Evolutionary conservation across 2,888 invertebrate genomes (phyloP), one percentile per base, ranked within the genome.

Genomic region (Drosophila flavopinicola): DNA sequence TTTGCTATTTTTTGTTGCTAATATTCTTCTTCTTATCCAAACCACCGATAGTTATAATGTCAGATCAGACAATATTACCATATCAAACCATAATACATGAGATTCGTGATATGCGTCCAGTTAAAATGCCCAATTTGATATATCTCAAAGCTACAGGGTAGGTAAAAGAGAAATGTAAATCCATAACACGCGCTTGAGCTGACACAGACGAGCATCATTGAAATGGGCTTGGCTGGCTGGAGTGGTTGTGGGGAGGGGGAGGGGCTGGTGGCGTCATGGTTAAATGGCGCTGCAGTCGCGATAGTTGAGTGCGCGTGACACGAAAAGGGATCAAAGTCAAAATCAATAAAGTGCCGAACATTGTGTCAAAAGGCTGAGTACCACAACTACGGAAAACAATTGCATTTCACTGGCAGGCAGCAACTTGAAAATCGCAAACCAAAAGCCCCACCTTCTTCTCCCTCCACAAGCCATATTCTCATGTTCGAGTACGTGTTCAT

Each of bases 271-370:
- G n/a, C n/a, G n/a, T n/a, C n/a, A n/a, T n/a, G 6, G 6, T n/a
- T 9, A 35, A 25, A n/a, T 37, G 23, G 6, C 9, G n/a, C 17
- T 52, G 42, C 24, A 38, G 11, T n/a, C 17, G 27, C 51, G 42
- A 53, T 38, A 48, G 54, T 39, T 66, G 58, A 56, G 48, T 67
- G 78, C 48, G 32, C 56, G 59, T 63, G 78, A 68, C 74, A 77
- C 60, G 57, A 54, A 39, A 33, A 15, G 41, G 51, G 37, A 61
- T 52, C 49, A 48, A 48, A 51, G 41, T 48, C 37, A 25, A 49
- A 71, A 57, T 68, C 70, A 71, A 71, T 71, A 71, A 58, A 63
- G 53, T 41, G 66, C 27, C 49, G 29, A 39, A 58, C 48, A 56
- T 52, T 56, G 74, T 73, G 68, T 48, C 64, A 58, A 54, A 64